These are phyloP conservation scores for Magallana nippona DNA, from an alignment of 2,888 invertebrate genomes.

Conservation along the genomic window DNA sequence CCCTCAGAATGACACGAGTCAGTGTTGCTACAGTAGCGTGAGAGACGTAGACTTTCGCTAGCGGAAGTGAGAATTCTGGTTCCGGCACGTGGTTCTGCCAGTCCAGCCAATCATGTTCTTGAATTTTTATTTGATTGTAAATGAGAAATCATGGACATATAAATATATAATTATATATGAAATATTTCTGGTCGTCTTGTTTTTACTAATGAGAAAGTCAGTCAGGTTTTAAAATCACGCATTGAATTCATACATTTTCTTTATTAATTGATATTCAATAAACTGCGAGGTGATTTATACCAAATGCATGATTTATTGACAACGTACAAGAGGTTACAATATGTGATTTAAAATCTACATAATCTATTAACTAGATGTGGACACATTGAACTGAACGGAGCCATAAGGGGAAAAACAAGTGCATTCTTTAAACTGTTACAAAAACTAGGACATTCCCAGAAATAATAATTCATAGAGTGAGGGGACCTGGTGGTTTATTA, in stretches of 20 bases:
- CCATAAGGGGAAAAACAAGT: no score
- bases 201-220: neutral
- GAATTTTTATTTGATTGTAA: slow-evolving; percentile 21
- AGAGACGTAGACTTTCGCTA: neutral
- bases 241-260: no score
- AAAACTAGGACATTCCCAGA: no score
- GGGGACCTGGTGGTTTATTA: no score
- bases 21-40: neutral
- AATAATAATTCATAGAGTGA: no score
- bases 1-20: neutral
- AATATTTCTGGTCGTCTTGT: neutral
- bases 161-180: neutral
- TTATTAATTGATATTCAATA: neutral
- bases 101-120: neutral
- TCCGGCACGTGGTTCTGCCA: neutral
- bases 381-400: no score
- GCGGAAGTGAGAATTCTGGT: neutral
- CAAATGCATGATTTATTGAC: slow-evolving; percentile 4
- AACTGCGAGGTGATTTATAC: neutral
- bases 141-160: slow-evolving; percentile 1
- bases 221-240: no score
- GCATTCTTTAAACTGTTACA: no score
- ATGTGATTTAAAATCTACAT: neutral
- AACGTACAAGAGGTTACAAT: neutral
- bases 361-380: no score